Evolutionary conservation across 64 coral and sea anemone species (phyloP), one percentile per base, ranked within the genome.

Genomic region (Dendrophyllia cribrosa): DNA sequence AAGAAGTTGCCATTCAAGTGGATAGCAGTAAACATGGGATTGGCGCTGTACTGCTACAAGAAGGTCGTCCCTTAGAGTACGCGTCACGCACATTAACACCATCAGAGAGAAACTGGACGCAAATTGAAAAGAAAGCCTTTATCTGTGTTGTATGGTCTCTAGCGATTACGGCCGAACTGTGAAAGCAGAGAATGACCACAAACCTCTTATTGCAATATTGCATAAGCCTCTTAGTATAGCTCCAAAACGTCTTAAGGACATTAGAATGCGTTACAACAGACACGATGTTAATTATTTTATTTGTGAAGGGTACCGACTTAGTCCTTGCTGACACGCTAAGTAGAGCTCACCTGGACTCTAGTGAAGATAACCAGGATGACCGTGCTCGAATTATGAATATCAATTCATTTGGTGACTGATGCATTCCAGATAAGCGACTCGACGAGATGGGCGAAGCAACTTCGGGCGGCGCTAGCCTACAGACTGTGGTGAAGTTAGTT

Each of bases 71-170:
- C 3, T 20, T 87, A 44, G 82, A 88, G 55, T 88, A 88, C 51
- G 92, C 84, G n/a, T 80, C 84, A 10, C 72, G 76, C 34, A 50
- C 92, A 20, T 49, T 93, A 26, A 88, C 61, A 45, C 23, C 64
- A 47, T 56, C 83, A 5, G 83, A 93, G n/a, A 79, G 85, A 23
- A 88, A 88, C 16, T 88, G 69, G 51, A 85, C 64, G 61, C 85
- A 93, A 62, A 81, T 93, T 20, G 85, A 93, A 56, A 93, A 93
- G 20, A 85, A 88, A 83, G 50, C 75, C 26, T 34, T 43, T 93
- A 75, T 75, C 85, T 74, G 53, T 93, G 3, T 43, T 93, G 7
- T 88, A 72, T 82, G 83, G 50, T 17, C 76, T 82, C 0, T 76
- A 82, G 21, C 85, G 75, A 72, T 0, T 93, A 88, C 59, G 85